phyloP scores from a whole-genome alignment of 2,113 vertebrate genomes.

The Electrona antarctica region DNA sequence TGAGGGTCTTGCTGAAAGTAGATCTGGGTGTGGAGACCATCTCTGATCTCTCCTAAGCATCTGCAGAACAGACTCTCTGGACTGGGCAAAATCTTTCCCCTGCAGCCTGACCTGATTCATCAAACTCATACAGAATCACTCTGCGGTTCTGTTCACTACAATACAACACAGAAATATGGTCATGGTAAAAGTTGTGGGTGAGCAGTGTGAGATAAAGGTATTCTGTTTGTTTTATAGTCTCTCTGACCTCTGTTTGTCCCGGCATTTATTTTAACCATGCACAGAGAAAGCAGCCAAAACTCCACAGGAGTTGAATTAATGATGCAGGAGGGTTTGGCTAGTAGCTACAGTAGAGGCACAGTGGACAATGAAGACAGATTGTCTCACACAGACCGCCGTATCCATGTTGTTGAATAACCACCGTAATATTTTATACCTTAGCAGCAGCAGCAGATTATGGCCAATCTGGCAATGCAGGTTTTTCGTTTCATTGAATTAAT shows the following conservation, averaged over 20 bases:
- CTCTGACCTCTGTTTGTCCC: slow-evolving; percentile 51
- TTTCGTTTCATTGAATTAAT: slow-evolving; percentile 67
- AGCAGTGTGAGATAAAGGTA: slow-evolving; percentile 14
- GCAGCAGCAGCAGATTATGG: slow-evolving; percentile 37
- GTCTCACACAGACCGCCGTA: slow-evolving; percentile 40
- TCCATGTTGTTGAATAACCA: slow-evolving; percentile 32
- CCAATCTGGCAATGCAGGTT: slow-evolving; percentile 66
- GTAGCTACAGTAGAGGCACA: slow-evolving; percentile 32
- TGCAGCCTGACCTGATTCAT: slow-evolving; percentile 7
- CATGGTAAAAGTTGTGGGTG: neutral
- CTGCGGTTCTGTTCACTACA: neutral
- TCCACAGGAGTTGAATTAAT: slow-evolving; percentile 60
- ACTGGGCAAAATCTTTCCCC: slow-evolving; percentile 12
- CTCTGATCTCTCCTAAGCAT: slow-evolving; percentile 53
- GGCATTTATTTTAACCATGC: slow-evolving; percentile 49
- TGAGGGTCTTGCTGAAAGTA: slow-evolving; percentile 39
- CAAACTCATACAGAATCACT: slow-evolving; percentile 10
- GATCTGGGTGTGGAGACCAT: slow-evolving; percentile 34
- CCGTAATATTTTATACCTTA: slow-evolving; percentile 51
- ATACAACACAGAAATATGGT: neutral
- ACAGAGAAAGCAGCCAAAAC: slow-evolving; percentile 48
- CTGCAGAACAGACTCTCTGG: slow-evolving; percentile 17
- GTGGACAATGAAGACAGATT: slow-evolving; percentile 50
- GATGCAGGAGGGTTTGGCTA: slow-evolving; percentile 61
- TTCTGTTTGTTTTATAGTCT: slow-evolving; percentile 16